A percentile compares a stretch with the other conserved stretches of the same genome.
Conservation (phyloP, 1,140 invertebrate genomes). For the Aphelenchoides fujianensis region DNA sequence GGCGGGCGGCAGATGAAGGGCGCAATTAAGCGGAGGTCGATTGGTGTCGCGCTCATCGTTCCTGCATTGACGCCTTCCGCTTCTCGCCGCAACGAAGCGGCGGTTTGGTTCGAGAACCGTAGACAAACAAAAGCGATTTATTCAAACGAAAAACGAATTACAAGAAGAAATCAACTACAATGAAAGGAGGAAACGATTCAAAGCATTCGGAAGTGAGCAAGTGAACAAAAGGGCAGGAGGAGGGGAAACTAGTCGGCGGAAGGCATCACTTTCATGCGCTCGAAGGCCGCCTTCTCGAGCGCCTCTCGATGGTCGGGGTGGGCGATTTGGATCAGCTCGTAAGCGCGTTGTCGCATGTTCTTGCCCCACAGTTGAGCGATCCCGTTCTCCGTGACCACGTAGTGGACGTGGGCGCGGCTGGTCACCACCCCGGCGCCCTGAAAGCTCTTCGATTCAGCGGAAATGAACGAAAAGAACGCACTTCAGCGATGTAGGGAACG, state of each 20-base stretch:
- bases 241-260: slow-evolving; percentile 1
- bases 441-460: not conserved
- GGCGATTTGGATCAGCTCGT: slow-evolving; percentile 82
- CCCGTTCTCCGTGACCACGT: slow-evolving; percentile 86
- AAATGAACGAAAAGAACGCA: slow-evolving; percentile 27
- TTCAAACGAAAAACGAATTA: too few species aligned
- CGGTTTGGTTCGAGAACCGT: too few species aligned
- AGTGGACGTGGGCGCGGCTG: slow-evolving; percentile 78
- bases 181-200: not conserved
- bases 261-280: slow-evolving; percentile 65
- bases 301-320: slow-evolving; percentile 81
- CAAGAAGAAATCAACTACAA: too few species aligned
- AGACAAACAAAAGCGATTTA: too few species aligned
- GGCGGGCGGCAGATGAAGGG: too few species aligned
- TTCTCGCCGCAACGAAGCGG: too few species aligned
- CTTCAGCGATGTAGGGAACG: slow-evolving; percentile 74
- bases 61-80: too few species aligned
- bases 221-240: not conserved
- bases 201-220: not conserved
- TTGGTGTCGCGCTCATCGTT: too few species aligned
- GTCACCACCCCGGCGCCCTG: slow-evolving; percentile 87
- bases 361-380: slow-evolving; percentile 86
- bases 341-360: slow-evolving; percentile 78
- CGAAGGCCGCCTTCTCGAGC: slow-evolving; percentile 82
- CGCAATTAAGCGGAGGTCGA: too few species aligned